Conservation (phyloP, 2,797 vertebrate species). For the Cynodonichthys magdalenae region DNA sequence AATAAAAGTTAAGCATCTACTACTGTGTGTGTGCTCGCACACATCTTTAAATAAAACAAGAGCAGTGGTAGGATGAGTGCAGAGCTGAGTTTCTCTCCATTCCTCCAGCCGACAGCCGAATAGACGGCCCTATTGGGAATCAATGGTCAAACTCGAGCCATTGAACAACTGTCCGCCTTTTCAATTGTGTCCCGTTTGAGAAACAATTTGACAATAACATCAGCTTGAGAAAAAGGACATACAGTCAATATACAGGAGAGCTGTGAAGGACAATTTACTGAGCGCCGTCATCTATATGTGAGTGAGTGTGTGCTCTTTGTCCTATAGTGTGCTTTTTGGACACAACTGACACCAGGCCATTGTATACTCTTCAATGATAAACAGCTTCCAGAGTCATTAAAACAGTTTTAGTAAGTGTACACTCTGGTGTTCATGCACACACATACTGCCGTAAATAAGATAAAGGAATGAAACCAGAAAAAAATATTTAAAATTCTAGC, state of each 20-base stretch:
- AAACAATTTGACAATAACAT: conserved; percentile 99
- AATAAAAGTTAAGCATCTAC: conserved; percentile 80
- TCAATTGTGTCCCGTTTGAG: conserved; percentile 96
- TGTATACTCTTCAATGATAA: conserved; percentile 78
- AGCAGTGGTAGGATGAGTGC: conserved; percentile 28
- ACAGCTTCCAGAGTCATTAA: conserved; percentile 73
- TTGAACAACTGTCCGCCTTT: conserved; percentile 97
- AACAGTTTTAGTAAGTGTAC: conserved; percentile 47
- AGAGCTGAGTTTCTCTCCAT: conserved; percentile 69
- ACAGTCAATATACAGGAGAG: conserved; percentile 90
- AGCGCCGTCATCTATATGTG: conserved; percentile 66
- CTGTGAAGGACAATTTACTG: conserved; percentile 94
- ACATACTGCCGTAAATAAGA: conserved; percentile 10
- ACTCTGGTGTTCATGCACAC: conserved; percentile 2
- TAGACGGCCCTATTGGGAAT: conserved; percentile 93
- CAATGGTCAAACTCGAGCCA: conserved; percentile 91
- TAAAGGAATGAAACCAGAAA: conserved; percentile 36
- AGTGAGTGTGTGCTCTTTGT: conserved; percentile 67
- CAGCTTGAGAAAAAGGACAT: conserved; percentile 86
- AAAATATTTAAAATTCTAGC: conserved; percentile 12
- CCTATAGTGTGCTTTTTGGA: conserved; percentile 71
- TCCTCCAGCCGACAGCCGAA: conserved; percentile 82
- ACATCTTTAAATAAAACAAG: conserved; percentile 27
- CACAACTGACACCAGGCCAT: conserved; percentile 70
- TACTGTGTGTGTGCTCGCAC: conserved; percentile 15